Conservation (phyloP, 2,888 invertebrate genomes). For the Oscheius sp. region DNA sequence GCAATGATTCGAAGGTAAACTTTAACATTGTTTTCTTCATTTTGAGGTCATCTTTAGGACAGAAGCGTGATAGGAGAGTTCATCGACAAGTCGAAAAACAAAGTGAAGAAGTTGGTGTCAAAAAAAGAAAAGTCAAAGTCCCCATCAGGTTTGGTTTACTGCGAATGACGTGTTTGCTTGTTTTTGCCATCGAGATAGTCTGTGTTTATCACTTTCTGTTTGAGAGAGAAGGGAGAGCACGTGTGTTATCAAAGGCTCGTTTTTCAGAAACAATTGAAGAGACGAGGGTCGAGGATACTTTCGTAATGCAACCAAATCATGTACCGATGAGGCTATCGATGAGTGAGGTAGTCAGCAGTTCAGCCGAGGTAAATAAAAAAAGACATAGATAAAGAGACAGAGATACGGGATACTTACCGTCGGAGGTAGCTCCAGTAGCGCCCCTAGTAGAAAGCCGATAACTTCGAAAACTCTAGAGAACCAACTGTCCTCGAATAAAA, state of each 20-base stretch:
- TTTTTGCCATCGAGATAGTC: background rate
- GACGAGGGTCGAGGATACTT: background rate
- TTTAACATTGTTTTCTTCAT: background rate
- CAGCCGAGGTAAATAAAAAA: conserved; percentile 1
- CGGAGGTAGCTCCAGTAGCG: no score
- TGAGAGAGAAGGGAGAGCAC: background rate
- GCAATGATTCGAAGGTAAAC: conserved; percentile 42
- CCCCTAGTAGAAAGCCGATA: no score
- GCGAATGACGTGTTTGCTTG: background rate
- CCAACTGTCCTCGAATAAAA: no score
- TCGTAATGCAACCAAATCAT: no score
- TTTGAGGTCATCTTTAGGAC: conserved; percentile 36
- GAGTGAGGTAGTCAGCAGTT: conserved; percentile 9
- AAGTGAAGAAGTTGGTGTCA: conserved; percentile 50
- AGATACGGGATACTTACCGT: no score
- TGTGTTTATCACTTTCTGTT: background rate
- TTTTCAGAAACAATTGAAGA: conserved; percentile 7
- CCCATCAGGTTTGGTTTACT: conserved; percentile 34
- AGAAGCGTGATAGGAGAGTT: conserved; percentile 54
- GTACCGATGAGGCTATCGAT: conserved; percentile 1
- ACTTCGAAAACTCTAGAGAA: no score
- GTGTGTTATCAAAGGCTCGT: background rate
- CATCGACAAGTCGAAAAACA: conserved; percentile 60
- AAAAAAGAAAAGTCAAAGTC: conserved; percentile 46
- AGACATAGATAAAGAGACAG: no score